Conservation (phyloP, 1,140 invertebrate species). For the Eriocheir sinensis region DNA sequence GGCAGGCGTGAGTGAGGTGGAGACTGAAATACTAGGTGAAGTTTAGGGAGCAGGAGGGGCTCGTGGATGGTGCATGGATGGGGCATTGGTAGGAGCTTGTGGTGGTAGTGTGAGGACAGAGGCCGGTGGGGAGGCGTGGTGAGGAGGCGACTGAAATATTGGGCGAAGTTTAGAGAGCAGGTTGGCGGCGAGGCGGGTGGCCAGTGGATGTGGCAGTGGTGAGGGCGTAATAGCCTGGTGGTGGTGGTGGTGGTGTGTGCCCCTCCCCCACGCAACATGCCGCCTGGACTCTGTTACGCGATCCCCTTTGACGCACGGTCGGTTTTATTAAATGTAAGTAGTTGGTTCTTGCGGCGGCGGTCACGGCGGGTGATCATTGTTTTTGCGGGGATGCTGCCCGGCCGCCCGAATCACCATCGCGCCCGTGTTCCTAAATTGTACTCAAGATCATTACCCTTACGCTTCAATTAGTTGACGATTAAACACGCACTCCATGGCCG, state of each 20-base stretch:
- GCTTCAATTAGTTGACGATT: neutral
- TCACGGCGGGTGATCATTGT: conserved; percentile 21
- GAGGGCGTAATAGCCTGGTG: too few species aligned
- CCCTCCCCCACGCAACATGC: neutral
- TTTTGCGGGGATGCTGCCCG: neutral
- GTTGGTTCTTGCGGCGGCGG: neutral
- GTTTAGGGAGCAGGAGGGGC: too few species aligned
- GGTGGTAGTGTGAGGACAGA: too few species aligned
- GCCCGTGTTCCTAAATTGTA: neutral
- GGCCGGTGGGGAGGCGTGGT: too few species aligned
- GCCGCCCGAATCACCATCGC: neutral
- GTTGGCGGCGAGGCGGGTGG: too few species aligned
- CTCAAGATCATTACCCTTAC: conserved; percentile 2
- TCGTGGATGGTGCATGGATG: too few species aligned
- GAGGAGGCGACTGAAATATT: too few species aligned
- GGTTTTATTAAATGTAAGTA: conserved; percentile 26
- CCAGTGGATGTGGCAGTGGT: too few species aligned
- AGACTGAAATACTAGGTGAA: neutral
- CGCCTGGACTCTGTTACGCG: neutral
- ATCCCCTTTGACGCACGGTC: neutral
- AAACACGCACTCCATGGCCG: neutral
- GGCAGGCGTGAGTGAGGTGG: neutral
- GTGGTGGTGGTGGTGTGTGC: too few species aligned
- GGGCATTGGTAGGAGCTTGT: too few species aligned
- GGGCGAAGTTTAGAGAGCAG: too few species aligned